Conservation (phyloP, 2,888 invertebrate genomes). For the Hydriomena furcata region DNA sequence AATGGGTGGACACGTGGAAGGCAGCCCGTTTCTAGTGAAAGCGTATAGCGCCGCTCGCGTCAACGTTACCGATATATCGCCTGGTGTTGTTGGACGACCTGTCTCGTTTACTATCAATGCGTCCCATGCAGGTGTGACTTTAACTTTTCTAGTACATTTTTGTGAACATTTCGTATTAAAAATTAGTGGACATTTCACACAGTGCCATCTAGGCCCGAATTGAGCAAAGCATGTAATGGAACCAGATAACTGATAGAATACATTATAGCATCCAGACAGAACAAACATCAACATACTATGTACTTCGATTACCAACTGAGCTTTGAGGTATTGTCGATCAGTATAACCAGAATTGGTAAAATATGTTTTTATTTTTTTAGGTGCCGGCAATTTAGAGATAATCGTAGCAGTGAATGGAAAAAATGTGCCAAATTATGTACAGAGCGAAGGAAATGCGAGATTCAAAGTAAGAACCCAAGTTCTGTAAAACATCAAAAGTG, state of each 20-base stretch:
- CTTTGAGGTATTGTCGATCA: too few relatives aligned
- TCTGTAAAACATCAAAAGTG: too few relatives aligned
- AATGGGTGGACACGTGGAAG: conserved; percentile 92
- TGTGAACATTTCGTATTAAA: too few relatives aligned
- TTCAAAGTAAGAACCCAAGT: conserved; percentile 85
- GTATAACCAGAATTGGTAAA: too few relatives aligned
- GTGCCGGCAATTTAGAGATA: conserved; percentile 98
- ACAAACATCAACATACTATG: too few relatives aligned
- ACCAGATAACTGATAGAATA: too few relatives aligned
- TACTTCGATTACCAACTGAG: too few relatives aligned
- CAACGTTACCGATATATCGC: conserved; percentile 96
- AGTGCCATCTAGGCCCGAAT: too few relatives aligned
- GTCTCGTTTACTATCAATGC: conserved; percentile 96
- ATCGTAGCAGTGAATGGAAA: conserved; percentile 98
- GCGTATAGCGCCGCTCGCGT: conserved; percentile 98
- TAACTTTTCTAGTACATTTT: not conserved
- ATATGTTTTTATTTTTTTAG: conserved; percentile 59
- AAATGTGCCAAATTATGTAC: conserved; percentile 99
- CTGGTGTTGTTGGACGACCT: conserved; percentile 95
- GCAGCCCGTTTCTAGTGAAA: conserved; percentile 97
- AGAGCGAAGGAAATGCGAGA: conserved; percentile 97
- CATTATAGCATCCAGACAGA: too few relatives aligned
- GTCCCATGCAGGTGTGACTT: conserved; percentile 84
- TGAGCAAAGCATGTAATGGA: too few relatives aligned
- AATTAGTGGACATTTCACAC: too few relatives aligned